Evolutionary conservation across 2,797 vertebrate genomes (phyloP), one percentile per base, ranked within the genome.

Genomic region (Cyclopterus lumpus): DNA sequence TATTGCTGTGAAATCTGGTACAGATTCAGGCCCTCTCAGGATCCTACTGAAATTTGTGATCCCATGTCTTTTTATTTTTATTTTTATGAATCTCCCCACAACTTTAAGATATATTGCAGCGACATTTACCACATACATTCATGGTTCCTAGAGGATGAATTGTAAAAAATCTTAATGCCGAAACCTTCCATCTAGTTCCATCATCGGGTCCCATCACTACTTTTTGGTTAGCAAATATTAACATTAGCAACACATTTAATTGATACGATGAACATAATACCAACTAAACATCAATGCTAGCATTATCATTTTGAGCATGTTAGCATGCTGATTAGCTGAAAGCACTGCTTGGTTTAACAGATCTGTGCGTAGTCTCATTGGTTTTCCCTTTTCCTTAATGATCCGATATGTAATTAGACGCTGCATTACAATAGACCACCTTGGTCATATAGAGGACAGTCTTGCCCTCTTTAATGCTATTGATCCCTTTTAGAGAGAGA

Each of bases 401-500:
- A 54, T 62, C 44, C 53, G 49, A 38, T 66, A 61, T 8, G 26
- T 76, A 66, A 73, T 80, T 58, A 69, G 15, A 22, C 18, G 8
- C 9, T 22, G 22, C n/a, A 40, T 69, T 79, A 62, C 12, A 68
- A 0, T 18, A 44, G 49, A 75, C 36, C 28, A 42, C 61, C 69
- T 3, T 32, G 18, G 12, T 54, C 5, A 2, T 40, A 5, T 58
- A 36, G 59, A 44, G 20, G n/a, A 68, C 10, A 8, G 11, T 58
- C 6, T 71, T 42, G 26, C 53, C 15, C 67, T 66, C n/a, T 51
- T n/a, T 70, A 57, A 40, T 73, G 55, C 48, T 62, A 73, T 58
- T 57, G 76, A 88, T 86, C 69, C 51, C 66, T 75, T 51, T 49
- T 48, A 36, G 34, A 30, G 60, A 79, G 71, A 73, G 53, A 55